phyloP scores from a whole-genome alignment of 64 coral and sea anemone species.

The Montipora efflorescens region DNA sequence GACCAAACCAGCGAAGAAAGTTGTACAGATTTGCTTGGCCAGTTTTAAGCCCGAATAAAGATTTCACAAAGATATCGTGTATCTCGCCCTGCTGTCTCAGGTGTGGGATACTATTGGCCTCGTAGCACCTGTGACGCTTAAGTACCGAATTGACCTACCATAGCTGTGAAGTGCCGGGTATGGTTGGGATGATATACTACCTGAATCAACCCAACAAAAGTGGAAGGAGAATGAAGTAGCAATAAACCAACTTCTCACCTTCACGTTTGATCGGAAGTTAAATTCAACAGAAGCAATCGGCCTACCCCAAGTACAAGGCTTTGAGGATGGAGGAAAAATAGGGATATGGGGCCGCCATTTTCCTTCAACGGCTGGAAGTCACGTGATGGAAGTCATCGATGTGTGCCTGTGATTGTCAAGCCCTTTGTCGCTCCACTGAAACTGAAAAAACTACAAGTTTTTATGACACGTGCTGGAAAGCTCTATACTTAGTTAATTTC shows the following conservation, averaged over 20 bases:
- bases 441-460: slow-evolving; percentile 53
- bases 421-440: slow-evolving; percentile 69
- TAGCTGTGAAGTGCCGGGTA: slow-evolving; percentile 51
- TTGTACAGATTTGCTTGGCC: slow-evolving; percentile 37
- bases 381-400: slow-evolving; percentile 6
- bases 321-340: slow-evolving; percentile 42
- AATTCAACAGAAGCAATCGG: slow-evolving; percentile 23
- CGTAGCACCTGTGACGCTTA: slow-evolving; percentile 21
- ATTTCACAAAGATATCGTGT: slow-evolving; percentile 41
- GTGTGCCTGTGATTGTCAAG: slow-evolving; percentile 51
- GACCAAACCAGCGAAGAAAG: slow-evolving; percentile 19
- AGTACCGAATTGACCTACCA: slow-evolving; percentile 52
- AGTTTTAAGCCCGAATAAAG: not conserved
- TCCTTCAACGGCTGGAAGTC: slow-evolving; percentile 57
- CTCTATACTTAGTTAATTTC: slow-evolving; percentile 35
- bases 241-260: slow-evolving; percentile 39
- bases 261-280: not conserved
- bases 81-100: slow-evolving; percentile 36
- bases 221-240: slow-evolving; percentile 31
- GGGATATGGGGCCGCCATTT: slow-evolving; percentile 46
- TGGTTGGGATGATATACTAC: slow-evolving; percentile 39
- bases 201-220: slow-evolving; percentile 2
- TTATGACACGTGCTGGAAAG: slow-evolving; percentile 38
- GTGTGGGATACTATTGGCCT: slow-evolving; percentile 51
- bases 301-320: slow-evolving; percentile 40